Base-by-base conservation (phyloP, 2,113 vertebrate species). In the Bujurquina vittata region DNA sequence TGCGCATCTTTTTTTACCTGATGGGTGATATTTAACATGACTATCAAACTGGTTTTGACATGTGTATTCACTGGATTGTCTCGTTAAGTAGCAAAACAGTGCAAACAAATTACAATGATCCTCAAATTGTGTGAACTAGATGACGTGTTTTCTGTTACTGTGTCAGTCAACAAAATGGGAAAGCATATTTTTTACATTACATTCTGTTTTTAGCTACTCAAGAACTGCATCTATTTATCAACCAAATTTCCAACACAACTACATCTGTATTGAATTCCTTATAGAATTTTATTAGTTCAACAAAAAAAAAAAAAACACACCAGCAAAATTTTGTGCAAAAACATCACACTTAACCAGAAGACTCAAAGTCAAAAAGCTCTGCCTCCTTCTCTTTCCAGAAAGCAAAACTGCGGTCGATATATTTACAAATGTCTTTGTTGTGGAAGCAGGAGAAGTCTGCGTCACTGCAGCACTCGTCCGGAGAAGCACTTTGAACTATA, bases 381-480 rank as follows among this genome's bases (percentile, higher is more conserved):
- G 97, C 97, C 79, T 99, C 98, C 52, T 97, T 99, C 92, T 99
- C 97, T 88, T 99, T 99, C 98, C 98, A 99, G 92, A 99, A 99
- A 72, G 97, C 95, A 43, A 99, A 99, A 90, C 98, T 99, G 26
- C 97, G 96, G 82, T 97, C 95, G 1, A 99, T 97, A 88, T 97
- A 99, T 92, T 95, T 95, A 73, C 97, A 98, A 73, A 98, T 96
- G 60, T 98, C 97, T 63, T 97, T 95, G 1, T 94, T 95, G 84
- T 88, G 94, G 88, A 96, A 96, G 89, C 87, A 86, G 61, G 93
- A 91, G 23, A 81, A 57, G 81, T 93, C 94, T 0, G 90, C 49
- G 31, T 80, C 89, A 7, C 65, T 79, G 29, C 60, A 17, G 3
- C 43, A 54, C 22, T 94, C 90, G 3, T 94, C 80, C 0, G 87